Conservation (phyloP, 2,797 vertebrate genomes). For the Brachymystax lenok region DNA sequence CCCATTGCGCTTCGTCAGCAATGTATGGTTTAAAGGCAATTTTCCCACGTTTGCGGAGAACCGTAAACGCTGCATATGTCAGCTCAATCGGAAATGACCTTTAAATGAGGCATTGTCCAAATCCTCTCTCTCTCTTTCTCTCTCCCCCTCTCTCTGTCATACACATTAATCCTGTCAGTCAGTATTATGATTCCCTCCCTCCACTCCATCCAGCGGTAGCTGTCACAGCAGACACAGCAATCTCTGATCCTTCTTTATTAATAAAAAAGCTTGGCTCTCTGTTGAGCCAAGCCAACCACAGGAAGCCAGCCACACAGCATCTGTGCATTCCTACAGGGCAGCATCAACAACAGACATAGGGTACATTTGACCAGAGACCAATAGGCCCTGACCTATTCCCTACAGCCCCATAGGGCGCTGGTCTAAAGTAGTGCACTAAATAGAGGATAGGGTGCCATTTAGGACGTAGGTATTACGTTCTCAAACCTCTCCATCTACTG, state of each 20-base stretch:
- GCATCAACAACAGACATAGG: background rate
- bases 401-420: no score
- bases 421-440: no score
- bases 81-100: background rate
- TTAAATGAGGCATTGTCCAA: background rate
- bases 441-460: background rate
- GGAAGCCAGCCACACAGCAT: background rate
- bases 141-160: background rate
- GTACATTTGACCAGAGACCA: background rate
- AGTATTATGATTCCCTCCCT: background rate
- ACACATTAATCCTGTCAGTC: background rate
- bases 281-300: background rate
- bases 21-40: background rate
- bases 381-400: background rate
- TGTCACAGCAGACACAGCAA: background rate
- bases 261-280: background rate
- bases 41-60: background rate
- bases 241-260: background rate
- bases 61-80: background rate
- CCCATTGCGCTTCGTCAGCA: no score
- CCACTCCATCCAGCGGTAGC: background rate
- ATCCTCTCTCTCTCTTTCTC: background rate
- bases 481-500: background rate
- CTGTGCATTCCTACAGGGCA: background rate
- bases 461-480: background rate